phyloP scores from a whole-genome alignment of 2,113 vertebrate genomes.

The Takifugu bimaculatus region DNA sequence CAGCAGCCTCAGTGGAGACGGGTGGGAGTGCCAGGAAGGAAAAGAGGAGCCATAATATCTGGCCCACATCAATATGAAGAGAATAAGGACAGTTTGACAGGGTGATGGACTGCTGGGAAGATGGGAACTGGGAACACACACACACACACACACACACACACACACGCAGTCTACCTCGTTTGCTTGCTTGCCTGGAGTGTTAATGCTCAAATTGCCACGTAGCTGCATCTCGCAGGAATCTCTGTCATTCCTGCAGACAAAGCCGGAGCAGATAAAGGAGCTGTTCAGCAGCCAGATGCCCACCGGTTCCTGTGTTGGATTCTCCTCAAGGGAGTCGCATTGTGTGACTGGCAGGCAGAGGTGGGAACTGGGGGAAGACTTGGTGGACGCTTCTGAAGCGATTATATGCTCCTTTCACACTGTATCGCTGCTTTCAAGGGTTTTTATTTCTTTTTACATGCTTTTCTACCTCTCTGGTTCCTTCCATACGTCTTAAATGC shows the following conservation, averaged over 20 bases:
- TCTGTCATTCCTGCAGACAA: conserved; percentile 51
- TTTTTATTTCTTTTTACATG: neutral
- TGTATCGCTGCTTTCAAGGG: too few relatives aligned
- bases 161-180: neutral
- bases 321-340: conserved; percentile 32
- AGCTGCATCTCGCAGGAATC: conserved; percentile 38
- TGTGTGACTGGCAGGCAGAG: conserved; percentile 41
- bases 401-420: conserved; percentile 8
- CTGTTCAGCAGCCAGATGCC: conserved; percentile 35
- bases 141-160: neutral
- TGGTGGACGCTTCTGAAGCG: conserved; percentile 57
- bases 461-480: neutral
- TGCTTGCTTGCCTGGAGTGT: conserved; percentile 17
- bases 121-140: neutral
- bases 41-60: conserved; percentile 9
- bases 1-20: conserved; percentile 26
- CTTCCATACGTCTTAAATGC: conserved; percentile 5
- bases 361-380: conserved; percentile 32
- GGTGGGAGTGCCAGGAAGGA: conserved; percentile 6
- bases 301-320: conserved; percentile 39
- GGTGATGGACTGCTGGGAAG: conserved; percentile 12
- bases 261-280: conserved; percentile 51
- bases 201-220: conserved; percentile 36
- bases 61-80: conserved; percentile 19
- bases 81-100: conserved; percentile 13